These are phyloP conservation scores for Centrocercus urophasianus DNA, from an alignment of 2,113 vertebrate species.

Conservation along the genomic window DNA sequence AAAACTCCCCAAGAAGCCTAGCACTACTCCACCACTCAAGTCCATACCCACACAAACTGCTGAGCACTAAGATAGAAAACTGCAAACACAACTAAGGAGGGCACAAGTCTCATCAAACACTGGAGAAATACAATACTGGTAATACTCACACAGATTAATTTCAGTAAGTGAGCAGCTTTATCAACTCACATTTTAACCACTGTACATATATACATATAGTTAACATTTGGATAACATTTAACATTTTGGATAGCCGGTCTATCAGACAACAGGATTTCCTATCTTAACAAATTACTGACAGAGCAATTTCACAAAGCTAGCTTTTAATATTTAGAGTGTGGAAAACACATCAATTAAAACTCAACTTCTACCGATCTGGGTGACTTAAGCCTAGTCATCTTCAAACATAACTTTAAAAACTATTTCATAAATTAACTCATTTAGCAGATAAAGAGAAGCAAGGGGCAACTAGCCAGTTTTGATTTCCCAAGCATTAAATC, in stretches of 20 bases:
- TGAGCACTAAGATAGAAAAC: background rate
- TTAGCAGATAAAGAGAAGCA: background rate
- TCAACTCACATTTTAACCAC: background rate
- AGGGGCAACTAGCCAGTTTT: background rate
- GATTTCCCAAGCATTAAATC: background rate
- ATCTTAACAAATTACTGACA: background rate
- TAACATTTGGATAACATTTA: background rate
- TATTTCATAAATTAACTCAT: background rate
- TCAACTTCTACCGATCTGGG: background rate
- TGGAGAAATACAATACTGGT: background rate
- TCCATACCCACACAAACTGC: background rate
- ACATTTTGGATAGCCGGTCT: background rate
- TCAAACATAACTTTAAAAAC: background rate
- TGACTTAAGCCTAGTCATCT: background rate
- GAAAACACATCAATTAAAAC: background rate
- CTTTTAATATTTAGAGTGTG: background rate
- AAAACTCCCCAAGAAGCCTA: constrained; percentile 3
- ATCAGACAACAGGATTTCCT: background rate
- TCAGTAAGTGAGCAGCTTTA: background rate
- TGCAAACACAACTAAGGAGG: background rate
- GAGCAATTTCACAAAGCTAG: background rate
- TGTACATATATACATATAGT: too few species aligned
- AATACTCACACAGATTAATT: background rate
- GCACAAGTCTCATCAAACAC: background rate
- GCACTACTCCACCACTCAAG: background rate